Percentiles rank a stretch among this genome's conserved stretches.
phyloP scores from a whole-genome alignment of 2,797 vertebrate genomes.

The Rhinogobio ventralis region DNA sequence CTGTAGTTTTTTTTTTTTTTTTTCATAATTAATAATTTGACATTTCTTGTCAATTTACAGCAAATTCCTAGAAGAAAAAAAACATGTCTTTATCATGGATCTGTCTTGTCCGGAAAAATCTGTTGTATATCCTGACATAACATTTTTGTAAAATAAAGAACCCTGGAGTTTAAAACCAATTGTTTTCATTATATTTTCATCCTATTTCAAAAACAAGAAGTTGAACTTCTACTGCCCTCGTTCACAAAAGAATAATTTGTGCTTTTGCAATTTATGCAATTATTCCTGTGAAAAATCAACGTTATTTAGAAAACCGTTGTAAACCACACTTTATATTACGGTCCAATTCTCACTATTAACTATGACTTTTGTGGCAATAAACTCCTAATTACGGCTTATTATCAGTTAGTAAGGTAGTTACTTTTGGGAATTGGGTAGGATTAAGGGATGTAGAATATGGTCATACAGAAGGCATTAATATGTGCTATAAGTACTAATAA shows the following conservation, averaged over 20 bases:
- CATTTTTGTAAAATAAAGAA: conserved; percentile 10
- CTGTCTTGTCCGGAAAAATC: neutral
- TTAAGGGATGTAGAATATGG: too few species aligned
- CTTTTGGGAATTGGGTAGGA: too few species aligned
- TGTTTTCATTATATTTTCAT: neutral
- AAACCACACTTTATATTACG: too few species aligned
- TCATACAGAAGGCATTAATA: too few species aligned
- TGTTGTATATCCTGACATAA: neutral
- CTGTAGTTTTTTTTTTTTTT: neutral
- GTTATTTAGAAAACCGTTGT: too few species aligned
- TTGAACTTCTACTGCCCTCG: neutral
- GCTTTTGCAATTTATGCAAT: neutral
- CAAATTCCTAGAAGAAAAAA: neutral
- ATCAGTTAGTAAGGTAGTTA: too few species aligned
- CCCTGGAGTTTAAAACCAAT: neutral
- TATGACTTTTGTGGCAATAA: too few species aligned
- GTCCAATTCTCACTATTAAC: too few species aligned
- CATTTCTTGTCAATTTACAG: neutral
- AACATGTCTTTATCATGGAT: neutral
- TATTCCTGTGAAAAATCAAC: neutral
- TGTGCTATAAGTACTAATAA: too few species aligned
- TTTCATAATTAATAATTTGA: neutral
- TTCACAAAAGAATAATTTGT: neutral
- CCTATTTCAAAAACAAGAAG: neutral
- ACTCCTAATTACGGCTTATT: too few species aligned